These are phyloP conservation scores for Leptopilina boulardi DNA, from an alignment of 1,140 invertebrate genomes.

Conservation along the genomic window DNA sequence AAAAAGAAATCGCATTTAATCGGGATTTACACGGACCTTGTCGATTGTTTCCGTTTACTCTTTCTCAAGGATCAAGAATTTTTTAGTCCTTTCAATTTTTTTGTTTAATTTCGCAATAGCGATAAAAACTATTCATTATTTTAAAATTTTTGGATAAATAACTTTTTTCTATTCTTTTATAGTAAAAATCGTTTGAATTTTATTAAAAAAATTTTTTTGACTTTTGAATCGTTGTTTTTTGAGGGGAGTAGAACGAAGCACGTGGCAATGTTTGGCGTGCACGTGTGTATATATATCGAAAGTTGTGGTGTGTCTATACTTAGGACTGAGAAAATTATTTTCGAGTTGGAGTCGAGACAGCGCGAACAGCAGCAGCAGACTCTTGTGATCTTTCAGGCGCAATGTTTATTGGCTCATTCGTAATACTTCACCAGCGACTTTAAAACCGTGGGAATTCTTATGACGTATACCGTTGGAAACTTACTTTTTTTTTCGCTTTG, in stretches of 20 bases:
- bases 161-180: too few species aligned
- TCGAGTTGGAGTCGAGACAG: slow-evolving; percentile 21
- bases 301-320: slow-evolving; percentile 27
- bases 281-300: slow-evolving; percentile 3
- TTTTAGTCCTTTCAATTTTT: neutral
- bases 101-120: neutral
- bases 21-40: slow-evolving; percentile 14
- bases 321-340: slow-evolving; percentile 31
- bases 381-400: slow-evolving; percentile 26
- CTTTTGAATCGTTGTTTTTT: neutral
- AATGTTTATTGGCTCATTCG: slow-evolving; percentile 29
- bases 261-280: neutral
- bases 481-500: too few species aligned
- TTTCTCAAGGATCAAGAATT: neutral
- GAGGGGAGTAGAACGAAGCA: neutral
- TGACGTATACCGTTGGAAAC: slow-evolving; percentile 53
- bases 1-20: slow-evolving; percentile 9
- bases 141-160: too few species aligned
- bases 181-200: too few species aligned
- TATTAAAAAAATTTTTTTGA: neutral
- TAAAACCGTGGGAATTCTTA: slow-evolving; percentile 58
- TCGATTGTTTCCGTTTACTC: neutral
- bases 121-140: too few species aligned
- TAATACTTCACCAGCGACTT: slow-evolving; percentile 38
- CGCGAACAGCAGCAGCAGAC: slow-evolving; percentile 2